These are phyloP conservation scores for Sebastes minor DNA, from an alignment of 2,797 vertebrate genomes.

Conservation along the genomic window DNA sequence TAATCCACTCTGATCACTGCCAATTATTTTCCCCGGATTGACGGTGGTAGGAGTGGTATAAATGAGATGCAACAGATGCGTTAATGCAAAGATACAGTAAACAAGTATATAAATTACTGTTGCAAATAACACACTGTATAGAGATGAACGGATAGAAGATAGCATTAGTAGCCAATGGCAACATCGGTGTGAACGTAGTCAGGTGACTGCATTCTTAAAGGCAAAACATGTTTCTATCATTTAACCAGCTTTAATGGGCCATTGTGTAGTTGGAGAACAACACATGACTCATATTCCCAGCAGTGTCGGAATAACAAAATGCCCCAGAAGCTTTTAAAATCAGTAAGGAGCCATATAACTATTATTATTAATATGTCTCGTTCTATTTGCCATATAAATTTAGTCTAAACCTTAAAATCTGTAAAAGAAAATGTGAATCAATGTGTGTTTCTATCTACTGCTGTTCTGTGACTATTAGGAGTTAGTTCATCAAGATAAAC, in stretches of 20 bases:
- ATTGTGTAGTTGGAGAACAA: background rate
- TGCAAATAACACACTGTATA: background rate
- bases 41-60: conserved; percentile 34
- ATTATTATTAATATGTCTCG: too few relatives aligned
- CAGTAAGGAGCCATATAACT: background rate
- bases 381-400: too few relatives aligned
- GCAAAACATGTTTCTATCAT: background rate
- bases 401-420: background rate
- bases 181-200: background rate
- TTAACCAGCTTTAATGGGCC: background rate
- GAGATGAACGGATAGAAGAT: background rate
- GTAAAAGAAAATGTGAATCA: background rate
- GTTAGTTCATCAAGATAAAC: background rate
- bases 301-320: background rate
- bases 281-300: background rate
- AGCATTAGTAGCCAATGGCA: background rate
- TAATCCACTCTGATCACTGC: conserved; percentile 70
- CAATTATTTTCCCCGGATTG: conserved; percentile 54
- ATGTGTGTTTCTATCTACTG: background rate
- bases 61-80: conserved; percentile 59
- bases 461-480: background rate
- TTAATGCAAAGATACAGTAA: conserved; percentile 32
- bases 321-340: background rate
- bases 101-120: conserved; percentile 14
- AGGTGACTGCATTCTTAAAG: background rate